Evolutionary conservation across 2,797 vertebrate genomes (phyloP), one percentile per base, ranked within the genome.

Genomic region (Benthosema pterotum): DNA sequence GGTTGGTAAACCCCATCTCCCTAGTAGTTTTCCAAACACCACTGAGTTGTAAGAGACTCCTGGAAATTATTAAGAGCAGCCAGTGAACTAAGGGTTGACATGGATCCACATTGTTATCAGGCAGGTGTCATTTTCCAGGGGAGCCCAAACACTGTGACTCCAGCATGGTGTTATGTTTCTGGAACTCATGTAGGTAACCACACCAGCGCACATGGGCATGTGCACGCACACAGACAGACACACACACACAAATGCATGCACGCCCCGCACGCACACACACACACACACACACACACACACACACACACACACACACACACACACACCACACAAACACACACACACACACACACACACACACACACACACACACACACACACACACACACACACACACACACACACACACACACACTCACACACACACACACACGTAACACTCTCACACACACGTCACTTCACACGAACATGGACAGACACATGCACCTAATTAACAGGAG

Each of bases 111-210:
- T 25, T 54, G 38, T 74, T 68, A 58, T 77, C 51, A 69, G 17
- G 4, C 42, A 55, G 63, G 65, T 78, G 67, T 78, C 72, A 65
- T 60, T 64, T 79, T 76, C 57, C 70, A 42, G 48, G 55, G 63
- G 63, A 56, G 60, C 43, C 69, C 43, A 32, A 60, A 56, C 42
- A 59, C 47, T n/a, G n/a, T n/a, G n/a, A n/a, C n/a, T 15, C 16
- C 32, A 17, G 25, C 49, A 67, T 6, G 5, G 53, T 60, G 25
- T 66, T 28, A 7, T 16, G 49, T 54, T 73, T 74, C 66, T 47
- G 49, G 54, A 13, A 42, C 18, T 71, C 52, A 59, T 15, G 17
- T 11, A 38, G 43, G 22, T 53, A 16, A 65, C 49, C 11, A 57
- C 32, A 67, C 1, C 58, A 56, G 22, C 22, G 22, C 28, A 52